Percentiles rank a stretch among this genome's conserved stretches.
These are phyloP conservation scores for Bostrychus sinensis DNA, from an alignment of 2,113 vertebrate genomes.

Conservation along the genomic window DNA sequence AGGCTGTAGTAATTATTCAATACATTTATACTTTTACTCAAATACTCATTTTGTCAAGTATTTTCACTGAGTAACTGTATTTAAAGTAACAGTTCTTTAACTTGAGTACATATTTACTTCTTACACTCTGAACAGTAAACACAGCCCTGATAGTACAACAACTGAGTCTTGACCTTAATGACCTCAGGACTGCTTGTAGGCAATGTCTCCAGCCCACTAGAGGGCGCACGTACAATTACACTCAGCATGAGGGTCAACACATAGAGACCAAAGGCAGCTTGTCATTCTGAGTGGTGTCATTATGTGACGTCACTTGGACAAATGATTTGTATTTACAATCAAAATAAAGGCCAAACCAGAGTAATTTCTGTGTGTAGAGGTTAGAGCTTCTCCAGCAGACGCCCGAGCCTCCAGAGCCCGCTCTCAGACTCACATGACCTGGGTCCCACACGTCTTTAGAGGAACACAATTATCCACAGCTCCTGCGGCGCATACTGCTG, in stretches of 20 bases:
- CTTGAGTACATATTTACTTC: too few species aligned
- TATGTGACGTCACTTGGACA: too few species aligned
- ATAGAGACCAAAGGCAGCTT: constrained; percentile 20
- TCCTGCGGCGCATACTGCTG: constrained; percentile 47
- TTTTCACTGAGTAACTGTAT: too few species aligned
- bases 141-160: too few species aligned
- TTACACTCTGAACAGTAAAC: too few species aligned
- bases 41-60: too few species aligned
- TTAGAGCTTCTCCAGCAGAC: constrained; percentile 17
- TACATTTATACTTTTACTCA: too few species aligned
- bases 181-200: too few species aligned
- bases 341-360: constrained; percentile 9
- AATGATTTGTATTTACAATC: constrained; percentile 17
- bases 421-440: constrained; percentile 31
- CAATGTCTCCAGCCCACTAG: too few species aligned
- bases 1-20: too few species aligned
- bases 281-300: constrained; percentile 37
- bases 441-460: constrained; percentile 37
- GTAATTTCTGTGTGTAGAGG: constrained; percentile 11
- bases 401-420: constrained; percentile 44
- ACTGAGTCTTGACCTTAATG: too few species aligned
- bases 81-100: too few species aligned
- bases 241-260: constrained; percentile 29
- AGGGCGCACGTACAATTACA: constrained; percentile 33
- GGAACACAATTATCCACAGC: constrained; percentile 49